Evolutionary conservation across 2,888 invertebrate genomes (phyloP).

Genomic region (Drosophila subsilvestris): DNA sequence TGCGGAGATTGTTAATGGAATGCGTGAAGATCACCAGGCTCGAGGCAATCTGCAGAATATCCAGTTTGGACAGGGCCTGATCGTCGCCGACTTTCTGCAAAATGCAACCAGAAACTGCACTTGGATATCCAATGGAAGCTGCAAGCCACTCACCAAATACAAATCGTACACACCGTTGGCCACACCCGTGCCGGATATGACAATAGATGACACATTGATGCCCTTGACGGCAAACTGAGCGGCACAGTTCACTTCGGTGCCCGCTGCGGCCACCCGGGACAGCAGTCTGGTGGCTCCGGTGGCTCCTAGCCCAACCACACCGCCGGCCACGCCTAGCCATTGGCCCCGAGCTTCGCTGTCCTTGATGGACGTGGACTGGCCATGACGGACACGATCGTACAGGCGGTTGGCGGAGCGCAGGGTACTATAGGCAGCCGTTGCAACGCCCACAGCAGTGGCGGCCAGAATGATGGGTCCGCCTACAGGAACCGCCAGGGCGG

Average conservation of each 20-base stretch:
- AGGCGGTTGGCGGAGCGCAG: slow-evolving; percentile 64
- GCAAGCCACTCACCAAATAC: slow-evolving; percentile 43
- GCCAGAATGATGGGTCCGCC: slow-evolving; percentile 59
- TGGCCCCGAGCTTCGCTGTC: slow-evolving; percentile 71
- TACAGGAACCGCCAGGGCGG: slow-evolving; percentile 63
- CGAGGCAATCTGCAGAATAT: slow-evolving; percentile 72
- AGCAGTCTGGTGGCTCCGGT: slow-evolving; percentile 66
- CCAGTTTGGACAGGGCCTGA: slow-evolving; percentile 57
- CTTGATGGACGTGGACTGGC: slow-evolving; percentile 62
- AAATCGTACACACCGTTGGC: slow-evolving; percentile 71
- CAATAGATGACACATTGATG: slow-evolving; percentile 71
- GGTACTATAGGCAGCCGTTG: slow-evolving; percentile 64
- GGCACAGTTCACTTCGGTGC: slow-evolving; percentile 52
- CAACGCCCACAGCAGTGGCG: slow-evolving; percentile 59
- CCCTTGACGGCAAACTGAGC: slow-evolving; percentile 64
- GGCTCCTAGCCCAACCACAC: slow-evolving; percentile 66
- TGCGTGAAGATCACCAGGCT: slow-evolving; percentile 78
- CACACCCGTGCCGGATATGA: slow-evolving; percentile 73
- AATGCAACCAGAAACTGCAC: background rate
- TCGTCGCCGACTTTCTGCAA: slow-evolving; percentile 65
- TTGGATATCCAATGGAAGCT: background rate
- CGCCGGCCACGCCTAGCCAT: slow-evolving; percentile 77
- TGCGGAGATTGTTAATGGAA: slow-evolving; percentile 76
- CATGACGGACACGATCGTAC: slow-evolving; percentile 65
- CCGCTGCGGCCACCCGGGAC: slow-evolving; percentile 37